Evolutionary conservation across 1,140 invertebrate genomes (phyloP), one percentile per base, ranked within the genome.

Genomic region (Euura saliciscinereae): DNA sequence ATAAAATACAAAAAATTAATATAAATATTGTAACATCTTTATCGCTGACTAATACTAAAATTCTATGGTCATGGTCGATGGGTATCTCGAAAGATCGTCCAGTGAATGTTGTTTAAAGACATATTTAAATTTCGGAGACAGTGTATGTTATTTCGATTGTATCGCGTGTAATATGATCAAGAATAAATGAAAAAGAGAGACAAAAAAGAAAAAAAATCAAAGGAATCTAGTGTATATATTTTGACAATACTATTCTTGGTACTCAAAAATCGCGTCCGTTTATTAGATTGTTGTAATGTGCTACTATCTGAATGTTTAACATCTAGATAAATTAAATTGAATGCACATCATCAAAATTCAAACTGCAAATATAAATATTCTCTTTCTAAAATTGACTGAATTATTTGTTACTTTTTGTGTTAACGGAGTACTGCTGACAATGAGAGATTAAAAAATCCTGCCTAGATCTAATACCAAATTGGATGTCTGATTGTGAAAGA

Each of bases 171-270:
- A 28, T 28, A 28, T 28, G 28, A 28, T 77, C 70, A 74, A 76
- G 65, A 65, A 74, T 66, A 3, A 59, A 6, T 59, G 51, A 8
- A 59, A 59, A 6, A 0, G 51, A 59, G 51, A 59, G 51, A 59
- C 51, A n/a, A 59, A 11, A 28, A 28, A 28, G 28, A 28, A 28
- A 28, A 28, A 59, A 59, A 11, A 59, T 59, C 51, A 59, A 71
- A 81, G 72, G 74, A 78, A 75, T 78, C 73, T 76, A 76, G 28
- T 28, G 28, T 80, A 78, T 83, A 83, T 82, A 82, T 83, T 83
- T 83, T 82, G 82, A 83, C 79, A 83, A 81, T 82, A 82, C 78
- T 82, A 79, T 82, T 81, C 77, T 78, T 79, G 76, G 78, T 80
- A 80, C 13, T 44, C 51, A 67, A 67, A 43, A 11, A 67, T 67